Evolutionary conservation across 2,888 invertebrate species (phyloP), one percentile per base, ranked within the genome.

Genomic region (Furcula furcula): DNA sequence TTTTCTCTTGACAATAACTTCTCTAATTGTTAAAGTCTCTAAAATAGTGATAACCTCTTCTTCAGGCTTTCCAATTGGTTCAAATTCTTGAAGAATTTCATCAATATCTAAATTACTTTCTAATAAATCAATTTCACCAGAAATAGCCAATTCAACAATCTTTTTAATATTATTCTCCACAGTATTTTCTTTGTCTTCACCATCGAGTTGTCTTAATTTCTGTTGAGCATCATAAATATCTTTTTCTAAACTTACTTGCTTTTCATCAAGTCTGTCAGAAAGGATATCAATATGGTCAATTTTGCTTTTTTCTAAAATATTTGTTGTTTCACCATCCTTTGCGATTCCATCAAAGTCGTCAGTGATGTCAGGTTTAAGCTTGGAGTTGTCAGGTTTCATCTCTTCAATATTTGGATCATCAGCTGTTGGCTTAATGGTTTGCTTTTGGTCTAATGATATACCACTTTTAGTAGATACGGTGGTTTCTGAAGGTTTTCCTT

Each of bases 171-270:
- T 29, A n/a, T 30, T 18, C 12, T 22, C 26, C n/a, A 21, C 25
- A 23, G 21, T 27, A 12, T 14, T 2, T 28, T 18, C 25, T 20
- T 11, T 4, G 6, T 25, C 16, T 30, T 58, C 58, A 58, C 58
- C 58, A 55, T 55, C 56, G 58, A 56, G 51, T 41, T 33, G 3
- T 26, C 34, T 27, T 7, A 29, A 9, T 15, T 9, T 29, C 34
- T 56, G 43, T 38, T 39, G 29, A 5, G 18, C 20, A 20, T 46
- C 22, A 23, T 42, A 34, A 40, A 57, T 57, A 67, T 72, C 62
- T 55, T 67, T 77, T 72, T 82, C 81, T 73, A 64, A 61, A 77
- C 74, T 54, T 65, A 80, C 80, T 82, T 82, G 81, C 76, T 57
- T 76, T 47, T 56, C 42, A 76, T 80, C 83, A 82, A 82, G 80